Conservation (phyloP, 2,113 vertebrate species). For the Saguinus imperator region DNA sequence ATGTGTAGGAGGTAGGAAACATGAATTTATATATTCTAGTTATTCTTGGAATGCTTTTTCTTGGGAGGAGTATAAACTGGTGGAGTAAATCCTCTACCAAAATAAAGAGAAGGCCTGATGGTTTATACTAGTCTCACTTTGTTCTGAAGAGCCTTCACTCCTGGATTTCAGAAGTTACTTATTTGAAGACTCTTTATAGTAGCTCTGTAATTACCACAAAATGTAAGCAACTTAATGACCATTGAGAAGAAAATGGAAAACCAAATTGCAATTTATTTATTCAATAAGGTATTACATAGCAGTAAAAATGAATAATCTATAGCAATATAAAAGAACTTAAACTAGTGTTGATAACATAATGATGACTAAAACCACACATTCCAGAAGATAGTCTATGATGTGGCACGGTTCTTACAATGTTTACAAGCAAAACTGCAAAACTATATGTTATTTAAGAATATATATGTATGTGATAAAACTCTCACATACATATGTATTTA, state of each 20-base stretch:
- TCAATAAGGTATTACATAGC: neutral
- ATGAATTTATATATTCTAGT: neutral
- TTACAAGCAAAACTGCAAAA: neutral
- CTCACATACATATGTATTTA: neutral
- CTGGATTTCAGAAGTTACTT: neutral
- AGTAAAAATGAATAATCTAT: constrained; percentile 34
- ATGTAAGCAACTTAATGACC: neutral
- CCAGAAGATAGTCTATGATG: neutral
- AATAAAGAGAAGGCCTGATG: neutral
- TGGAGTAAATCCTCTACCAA: neutral
- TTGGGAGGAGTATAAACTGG: neutral
- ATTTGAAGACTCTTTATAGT: neutral
- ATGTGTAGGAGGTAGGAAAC: neutral
- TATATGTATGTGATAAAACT: neutral
- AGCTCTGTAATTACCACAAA: constrained; percentile 1
- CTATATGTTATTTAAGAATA: constrained; percentile 3
- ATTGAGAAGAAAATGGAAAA: constrained; percentile 29
- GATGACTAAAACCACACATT: constrained; percentile 14
- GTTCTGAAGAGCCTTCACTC: neutral
- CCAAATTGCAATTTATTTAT: neutral
- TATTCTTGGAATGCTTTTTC: neutral
- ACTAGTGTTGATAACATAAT: neutral
- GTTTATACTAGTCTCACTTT: neutral
- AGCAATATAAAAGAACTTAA: neutral
- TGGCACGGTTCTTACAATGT: neutral